Conservation (phyloP, 1,140 invertebrate species). For the Pemphigus obesinymphae region DNA sequence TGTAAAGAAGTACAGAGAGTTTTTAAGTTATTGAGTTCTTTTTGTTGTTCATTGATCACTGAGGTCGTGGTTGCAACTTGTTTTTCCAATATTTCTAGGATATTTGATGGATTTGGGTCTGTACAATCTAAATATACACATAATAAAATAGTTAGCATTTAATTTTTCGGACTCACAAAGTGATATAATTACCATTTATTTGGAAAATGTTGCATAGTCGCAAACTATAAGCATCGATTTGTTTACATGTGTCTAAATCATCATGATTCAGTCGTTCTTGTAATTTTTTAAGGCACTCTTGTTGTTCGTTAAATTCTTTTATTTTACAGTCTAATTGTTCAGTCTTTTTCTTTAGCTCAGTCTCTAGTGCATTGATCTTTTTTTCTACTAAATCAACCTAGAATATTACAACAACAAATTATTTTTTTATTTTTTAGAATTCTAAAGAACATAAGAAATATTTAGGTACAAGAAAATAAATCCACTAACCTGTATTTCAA, state of each 20-base stretch:
- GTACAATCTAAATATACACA: constrained; percentile 36
- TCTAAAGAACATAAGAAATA: not conserved
- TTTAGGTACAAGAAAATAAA: not conserved
- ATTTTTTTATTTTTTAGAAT: not conserved
- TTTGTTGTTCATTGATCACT: constrained; percentile 57
- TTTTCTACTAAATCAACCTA: constrained; percentile 62
- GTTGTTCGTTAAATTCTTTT: constrained; percentile 49
- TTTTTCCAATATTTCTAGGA: constrained; percentile 11
- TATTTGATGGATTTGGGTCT: constrained; percentile 1
- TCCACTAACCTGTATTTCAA: constrained; percentile 43
- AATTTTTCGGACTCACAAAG: too few species aligned
- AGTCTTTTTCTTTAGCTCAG: constrained; percentile 53
- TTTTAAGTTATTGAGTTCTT: constrained; percentile 68
- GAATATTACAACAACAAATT: constrained; percentile 45
- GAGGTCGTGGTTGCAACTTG: not conserved
- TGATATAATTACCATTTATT: constrained; percentile 35
- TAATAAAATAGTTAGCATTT: not conserved
- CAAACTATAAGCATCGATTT: constrained; percentile 27
- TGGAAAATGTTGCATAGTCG: constrained; percentile 39
- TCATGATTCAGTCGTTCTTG: constrained; percentile 31
- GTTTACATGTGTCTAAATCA: not conserved
- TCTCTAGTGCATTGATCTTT: constrained; percentile 58
- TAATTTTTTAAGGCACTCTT: constrained; percentile 42
- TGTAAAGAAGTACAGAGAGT: constrained; percentile 63
- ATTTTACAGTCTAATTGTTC: constrained; percentile 48